Conservation (phyloP, 2,113 vertebrate genomes). For the Bufo bufo region DNA sequence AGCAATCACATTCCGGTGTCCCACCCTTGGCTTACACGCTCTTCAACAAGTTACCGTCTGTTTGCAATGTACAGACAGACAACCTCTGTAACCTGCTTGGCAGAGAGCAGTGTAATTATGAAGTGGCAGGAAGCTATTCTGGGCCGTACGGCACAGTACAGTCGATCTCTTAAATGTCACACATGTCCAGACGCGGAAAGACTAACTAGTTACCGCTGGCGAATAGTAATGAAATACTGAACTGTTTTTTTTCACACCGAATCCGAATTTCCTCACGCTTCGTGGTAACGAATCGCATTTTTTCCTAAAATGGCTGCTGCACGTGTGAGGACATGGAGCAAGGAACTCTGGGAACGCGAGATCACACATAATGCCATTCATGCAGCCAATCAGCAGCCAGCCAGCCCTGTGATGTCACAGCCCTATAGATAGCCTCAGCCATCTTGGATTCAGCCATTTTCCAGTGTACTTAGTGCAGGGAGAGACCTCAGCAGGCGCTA, state of each 20-base stretch:
- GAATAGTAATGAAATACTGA: neutral
- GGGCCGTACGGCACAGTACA: neutral
- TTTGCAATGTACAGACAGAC: conserved; percentile 32
- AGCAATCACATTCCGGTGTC: neutral
- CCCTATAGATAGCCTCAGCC: no score
- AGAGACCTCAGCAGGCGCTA: no score
- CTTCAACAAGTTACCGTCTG: conserved; percentile 20
- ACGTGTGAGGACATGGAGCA: no score
- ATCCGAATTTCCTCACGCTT: no score
- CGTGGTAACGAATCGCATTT: no score
- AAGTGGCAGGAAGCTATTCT: conserved; percentile 51
- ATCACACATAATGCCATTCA: no score
- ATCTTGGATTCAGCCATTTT: no score
- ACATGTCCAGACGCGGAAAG: conserved; percentile 8
- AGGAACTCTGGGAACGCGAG: no score
- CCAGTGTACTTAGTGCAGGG: no score
- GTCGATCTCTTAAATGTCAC: conserved; percentile 5
- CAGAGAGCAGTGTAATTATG: conserved; percentile 10
- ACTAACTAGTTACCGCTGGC: conserved; percentile 15
- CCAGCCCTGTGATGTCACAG: no score
- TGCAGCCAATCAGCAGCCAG: no score
- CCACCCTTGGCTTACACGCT: conserved; percentile 35
- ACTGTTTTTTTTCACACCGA: neutral
- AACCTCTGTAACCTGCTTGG: conserved; percentile 45
- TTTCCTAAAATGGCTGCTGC: no score